Conservation (phyloP, 2,888 invertebrate species). For the Lymantria dispar region DNA sequence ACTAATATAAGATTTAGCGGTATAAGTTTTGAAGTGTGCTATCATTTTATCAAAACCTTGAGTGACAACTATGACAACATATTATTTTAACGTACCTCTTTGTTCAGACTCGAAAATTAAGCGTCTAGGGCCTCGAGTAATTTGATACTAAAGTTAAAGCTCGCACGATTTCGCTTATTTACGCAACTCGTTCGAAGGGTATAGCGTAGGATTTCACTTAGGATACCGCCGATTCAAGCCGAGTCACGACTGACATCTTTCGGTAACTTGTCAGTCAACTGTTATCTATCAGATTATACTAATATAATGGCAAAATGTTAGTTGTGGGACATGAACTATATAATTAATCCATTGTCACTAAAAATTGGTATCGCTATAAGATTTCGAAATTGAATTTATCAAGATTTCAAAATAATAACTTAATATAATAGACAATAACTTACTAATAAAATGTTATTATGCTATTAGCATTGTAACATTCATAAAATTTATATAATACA, state of each 20-base stretch:
- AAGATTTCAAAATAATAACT: too few relatives aligned
- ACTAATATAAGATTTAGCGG: too few relatives aligned
- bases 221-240: slow-evolving; percentile 44
- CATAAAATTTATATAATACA: too few relatives aligned
- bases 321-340: slow-evolving; percentile 38
- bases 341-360: slow-evolving; percentile 25
- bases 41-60: background rate
- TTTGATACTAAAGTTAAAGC: slow-evolving; percentile 35
- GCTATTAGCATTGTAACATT: too few relatives aligned
- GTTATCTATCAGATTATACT: slow-evolving; percentile 40
- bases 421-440: too few relatives aligned
- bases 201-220: slow-evolving; percentile 39
- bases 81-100: slow-evolving; percentile 5
- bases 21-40: too few relatives aligned
- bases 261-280: slow-evolving; percentile 50
- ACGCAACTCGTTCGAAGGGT: slow-evolving; percentile 37
- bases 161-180: slow-evolving; percentile 37
- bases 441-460: too few relatives aligned
- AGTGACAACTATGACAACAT: background rate
- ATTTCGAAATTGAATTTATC: too few relatives aligned
- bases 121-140: slow-evolving; percentile 31
- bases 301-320: slow-evolving; percentile 42
- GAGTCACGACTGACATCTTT: slow-evolving; percentile 51
- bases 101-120: slow-evolving; percentile 26
- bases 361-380: background rate